Conservation (phyloP, 2,888 invertebrate species). For the Galerucella calmariensis region DNA sequence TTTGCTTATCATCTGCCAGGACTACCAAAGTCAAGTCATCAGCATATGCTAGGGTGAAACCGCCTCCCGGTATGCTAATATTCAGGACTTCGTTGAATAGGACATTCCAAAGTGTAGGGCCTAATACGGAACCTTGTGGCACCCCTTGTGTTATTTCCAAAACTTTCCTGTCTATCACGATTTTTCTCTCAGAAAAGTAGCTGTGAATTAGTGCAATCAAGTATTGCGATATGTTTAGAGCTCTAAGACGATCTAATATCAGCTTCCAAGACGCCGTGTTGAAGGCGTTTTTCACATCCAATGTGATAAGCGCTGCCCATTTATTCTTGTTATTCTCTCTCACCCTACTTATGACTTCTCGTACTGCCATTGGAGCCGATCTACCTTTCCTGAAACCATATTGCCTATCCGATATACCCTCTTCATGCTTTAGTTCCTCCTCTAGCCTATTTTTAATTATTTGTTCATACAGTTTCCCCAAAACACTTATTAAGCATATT, state of each 20-base stretch:
- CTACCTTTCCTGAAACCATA: neutral
- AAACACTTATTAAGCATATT: neutral
- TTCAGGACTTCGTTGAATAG: neutral
- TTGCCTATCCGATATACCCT: neutral
- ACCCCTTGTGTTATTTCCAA: conserved; percentile 5
- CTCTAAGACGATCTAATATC: neutral
- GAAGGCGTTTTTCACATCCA: too few relatives aligned
- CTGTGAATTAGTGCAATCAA: too few relatives aligned
- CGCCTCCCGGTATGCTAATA: neutral
- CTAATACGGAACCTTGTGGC: conserved; percentile 6
- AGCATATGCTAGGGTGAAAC: neutral
- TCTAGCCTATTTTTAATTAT: neutral
- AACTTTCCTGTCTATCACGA: neutral
- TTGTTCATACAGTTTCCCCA: neutral
- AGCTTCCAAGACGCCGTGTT: neutral
- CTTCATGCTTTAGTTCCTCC: neutral
- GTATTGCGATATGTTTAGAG: too few relatives aligned
- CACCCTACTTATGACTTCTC: neutral
- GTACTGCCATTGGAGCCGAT: neutral
- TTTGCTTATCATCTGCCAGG: neutral
- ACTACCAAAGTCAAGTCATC: too few relatives aligned
- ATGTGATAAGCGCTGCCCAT: conserved; percentile 5
- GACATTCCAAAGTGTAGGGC: neutral
- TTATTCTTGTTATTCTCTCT: neutral
- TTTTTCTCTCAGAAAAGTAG: too few relatives aligned